Conservation (phyloP, 2,888 invertebrate species). For the Philhelius pedissequus region DNA sequence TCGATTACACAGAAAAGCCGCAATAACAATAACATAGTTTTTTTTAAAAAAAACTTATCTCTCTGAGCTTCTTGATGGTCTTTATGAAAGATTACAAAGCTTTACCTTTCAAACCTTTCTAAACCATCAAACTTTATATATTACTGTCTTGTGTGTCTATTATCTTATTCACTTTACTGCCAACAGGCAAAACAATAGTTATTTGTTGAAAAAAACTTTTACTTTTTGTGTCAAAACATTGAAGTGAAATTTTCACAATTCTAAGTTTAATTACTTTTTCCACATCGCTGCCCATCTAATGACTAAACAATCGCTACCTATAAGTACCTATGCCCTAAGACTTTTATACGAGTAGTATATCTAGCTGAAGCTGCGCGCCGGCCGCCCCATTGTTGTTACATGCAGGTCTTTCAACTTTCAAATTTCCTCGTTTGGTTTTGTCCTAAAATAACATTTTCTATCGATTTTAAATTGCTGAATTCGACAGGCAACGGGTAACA, state of each 20-base stretch:
- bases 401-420: conserved; percentile 33
- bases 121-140: background rate
- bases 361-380: background rate
- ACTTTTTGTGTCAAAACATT: background rate
- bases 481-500: conserved; percentile 15
- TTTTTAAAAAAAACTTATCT: too few relatives aligned
- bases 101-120: background rate
- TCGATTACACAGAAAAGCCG: background rate
- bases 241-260: background rate
- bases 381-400: background rate
- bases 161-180: background rate
- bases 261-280: conserved; percentile 8
- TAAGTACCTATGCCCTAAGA: conserved; percentile 1
- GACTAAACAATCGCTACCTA: background rate
- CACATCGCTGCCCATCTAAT: background rate
- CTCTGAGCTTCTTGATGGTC: background rate
- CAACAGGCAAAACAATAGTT: background rate
- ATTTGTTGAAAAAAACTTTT: background rate
- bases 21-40: background rate
- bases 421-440: conserved; percentile 30
- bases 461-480: conserved; percentile 36
- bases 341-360: too few relatives aligned
- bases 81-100: background rate
- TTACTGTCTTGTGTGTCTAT: background rate
- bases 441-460: conserved; percentile 31